Base-by-base conservation (phyloP, 2,113 vertebrate genomes). In the Corapipo altera region DNA sequence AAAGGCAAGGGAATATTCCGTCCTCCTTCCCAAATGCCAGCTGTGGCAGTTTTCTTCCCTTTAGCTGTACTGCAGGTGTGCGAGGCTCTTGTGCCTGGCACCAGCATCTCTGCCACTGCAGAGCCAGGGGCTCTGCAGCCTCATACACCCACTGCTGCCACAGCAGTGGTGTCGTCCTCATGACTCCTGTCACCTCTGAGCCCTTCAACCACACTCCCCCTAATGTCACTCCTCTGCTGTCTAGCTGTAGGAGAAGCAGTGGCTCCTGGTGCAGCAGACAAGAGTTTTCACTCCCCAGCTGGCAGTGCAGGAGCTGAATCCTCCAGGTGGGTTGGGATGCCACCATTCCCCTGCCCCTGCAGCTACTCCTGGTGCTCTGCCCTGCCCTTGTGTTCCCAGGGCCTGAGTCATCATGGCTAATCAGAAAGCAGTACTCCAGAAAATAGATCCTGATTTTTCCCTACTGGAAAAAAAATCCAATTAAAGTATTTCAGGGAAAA, bases 161-260 rank as follows among this genome's bases (percentile, higher is more conserved):
- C 69, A 44, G 54, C 33, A 2, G 3, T 1, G 4, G 32, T 18
- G 11, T 30, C 1, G 0, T 66, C 55, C 37, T 33, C 8, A 2
- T 0, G 2, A 23, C 39, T 55, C 1, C 0, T 19, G 79, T 65
- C 79, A 73, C 79, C 51, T 33, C 58, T 1, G 2, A 72, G 48
- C 62, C 46, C 73, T 11, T 11, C 3, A 0, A 4, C 54, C 55
- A 10, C 0, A 0, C 19, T 52, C 6, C 43, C 15, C 11, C 3
- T 12, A 17, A 14, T 5, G 14, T 14, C 62, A 71, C 7, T n/a
- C 28, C 55, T 58, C n/a, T 7, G 1, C 11, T 0, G 0, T 73
- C 65, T 27, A 33, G 7, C 24, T 2, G 0, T 5, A 3, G 57
- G 22, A 58, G 37, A 66, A 70, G 39, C 7, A 2, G 32, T 3